A percentile compares a stretch with the other conserved stretches of the same genome.
These are phyloP conservation scores for Rugalucina vietnamica DNA, from an alignment of 2,888 invertebrate species.

Conservation along the genomic window DNA sequence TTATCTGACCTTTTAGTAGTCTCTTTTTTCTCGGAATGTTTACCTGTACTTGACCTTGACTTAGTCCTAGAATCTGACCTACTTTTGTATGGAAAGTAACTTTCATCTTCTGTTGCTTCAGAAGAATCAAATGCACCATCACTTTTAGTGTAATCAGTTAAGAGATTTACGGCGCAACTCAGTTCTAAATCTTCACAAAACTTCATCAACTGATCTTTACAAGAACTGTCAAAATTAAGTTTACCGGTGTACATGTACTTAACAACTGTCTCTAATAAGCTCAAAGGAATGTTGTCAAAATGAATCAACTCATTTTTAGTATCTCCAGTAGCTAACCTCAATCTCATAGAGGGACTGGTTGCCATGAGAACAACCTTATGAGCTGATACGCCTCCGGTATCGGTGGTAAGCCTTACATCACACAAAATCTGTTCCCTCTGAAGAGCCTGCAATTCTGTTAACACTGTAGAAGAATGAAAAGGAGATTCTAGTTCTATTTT, in stretches of 20 bases:
- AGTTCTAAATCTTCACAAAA: slow-evolving; percentile 52
- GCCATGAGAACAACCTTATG: slow-evolving; percentile 51
- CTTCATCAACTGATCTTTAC: slow-evolving; percentile 27
- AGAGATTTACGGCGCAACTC: slow-evolving; percentile 15
- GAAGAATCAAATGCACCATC: background rate
- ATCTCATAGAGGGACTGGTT: slow-evolving; percentile 49
- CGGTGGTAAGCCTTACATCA: slow-evolving; percentile 42
- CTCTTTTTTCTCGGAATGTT: background rate
- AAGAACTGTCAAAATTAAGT: slow-evolving; percentile 27
- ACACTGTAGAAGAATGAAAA: background rate
- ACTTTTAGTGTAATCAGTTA: slow-evolving; percentile 22
- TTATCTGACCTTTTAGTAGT: too few relatives aligned
- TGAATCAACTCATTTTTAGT: background rate
- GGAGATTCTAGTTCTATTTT: background rate
- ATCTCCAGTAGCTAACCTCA: background rate
- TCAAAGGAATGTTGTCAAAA: slow-evolving; percentile 28
- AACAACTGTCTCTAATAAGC: slow-evolving; percentile 32
- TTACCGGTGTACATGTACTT: slow-evolving; percentile 51
- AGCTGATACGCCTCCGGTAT: slow-evolving; percentile 26
- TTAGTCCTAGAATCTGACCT: too few relatives aligned
- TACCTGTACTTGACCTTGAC: too few relatives aligned
- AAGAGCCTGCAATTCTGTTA: slow-evolving; percentile 3
- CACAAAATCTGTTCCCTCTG: slow-evolving; percentile 39
- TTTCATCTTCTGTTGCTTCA: too few relatives aligned
- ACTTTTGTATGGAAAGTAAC: too few relatives aligned